phyloP scores from a whole-genome alignment of 2,888 invertebrate genomes.

The Dryobota labecula region DNA sequence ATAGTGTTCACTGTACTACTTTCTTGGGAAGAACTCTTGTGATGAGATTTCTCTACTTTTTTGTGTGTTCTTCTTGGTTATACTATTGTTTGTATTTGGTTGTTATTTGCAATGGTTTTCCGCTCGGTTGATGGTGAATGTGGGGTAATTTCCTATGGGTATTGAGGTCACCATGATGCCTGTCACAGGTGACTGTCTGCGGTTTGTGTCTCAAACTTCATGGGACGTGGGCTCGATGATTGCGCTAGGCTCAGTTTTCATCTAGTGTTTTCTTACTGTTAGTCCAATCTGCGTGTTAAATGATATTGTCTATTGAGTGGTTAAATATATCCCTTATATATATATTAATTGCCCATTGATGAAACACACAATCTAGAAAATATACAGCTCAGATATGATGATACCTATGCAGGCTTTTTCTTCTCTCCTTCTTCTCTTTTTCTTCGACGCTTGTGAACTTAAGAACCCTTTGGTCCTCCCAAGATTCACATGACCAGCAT shows the following conservation, averaged over 20 bases:
- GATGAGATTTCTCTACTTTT: constrained; percentile 51
- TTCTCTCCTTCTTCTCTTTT: not conserved
- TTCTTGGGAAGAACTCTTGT: constrained; percentile 51
- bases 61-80: constrained; percentile 52
- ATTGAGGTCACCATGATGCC: constrained; percentile 63
- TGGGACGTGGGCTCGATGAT: constrained; percentile 62
- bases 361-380: not conserved
- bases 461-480: not conserved
- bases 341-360: not conserved
- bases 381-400: not conserved
- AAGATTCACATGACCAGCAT: not conserved
- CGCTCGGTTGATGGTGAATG: constrained; percentile 61
- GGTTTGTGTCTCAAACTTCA: constrained; percentile 63
- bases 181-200: constrained; percentile 64
- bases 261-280: constrained; percentile 61
- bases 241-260: constrained; percentile 61
- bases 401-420: not conserved
- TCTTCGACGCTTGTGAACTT: not conserved
- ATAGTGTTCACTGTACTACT: constrained; percentile 43
- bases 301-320: constrained; percentile 20
- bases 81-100: constrained; percentile 72
- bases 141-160: constrained; percentile 65
- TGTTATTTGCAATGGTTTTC: constrained; percentile 55
- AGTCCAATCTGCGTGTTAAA: constrained; percentile 34
- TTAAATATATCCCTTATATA: not conserved